A percentile compares a stretch with the other conserved stretches of the same genome.
Conservation (phyloP, 1,140 invertebrate genomes). For the Platyscapa corneri region DNA sequence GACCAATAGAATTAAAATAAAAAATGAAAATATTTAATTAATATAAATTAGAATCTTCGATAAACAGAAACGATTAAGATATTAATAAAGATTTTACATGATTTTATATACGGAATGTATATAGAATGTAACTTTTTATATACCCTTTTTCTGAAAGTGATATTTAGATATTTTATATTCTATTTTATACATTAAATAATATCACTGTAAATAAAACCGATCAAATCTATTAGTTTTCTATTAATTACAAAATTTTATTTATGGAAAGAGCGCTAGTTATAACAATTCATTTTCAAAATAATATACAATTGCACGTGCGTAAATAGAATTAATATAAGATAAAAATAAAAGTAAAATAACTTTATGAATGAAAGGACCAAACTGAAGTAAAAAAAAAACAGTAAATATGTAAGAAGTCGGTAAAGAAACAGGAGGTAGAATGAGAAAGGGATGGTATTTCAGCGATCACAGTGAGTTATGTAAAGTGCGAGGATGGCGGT, state of each 20-base stretch:
- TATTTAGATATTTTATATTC: too few relatives aligned
- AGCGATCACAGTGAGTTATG: neutral
- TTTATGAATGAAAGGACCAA: too few relatives aligned
- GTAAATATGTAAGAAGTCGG: constrained; percentile 34
- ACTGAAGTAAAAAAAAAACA: constrained; percentile 16
- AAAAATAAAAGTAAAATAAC: neutral
- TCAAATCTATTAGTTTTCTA: too few relatives aligned
- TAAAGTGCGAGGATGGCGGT: neutral
- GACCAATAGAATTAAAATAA: too few relatives aligned
- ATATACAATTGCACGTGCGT: neutral
- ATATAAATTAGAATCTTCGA: too few relatives aligned
- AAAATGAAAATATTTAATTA: too few relatives aligned
- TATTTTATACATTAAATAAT: neutral
- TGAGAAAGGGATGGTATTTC: constrained; percentile 46
- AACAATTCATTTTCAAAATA: neutral
- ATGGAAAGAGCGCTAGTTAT: neutral
- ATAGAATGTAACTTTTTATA: too few relatives aligned
- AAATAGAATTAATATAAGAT: neutral
- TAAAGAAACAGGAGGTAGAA: constrained; percentile 52
- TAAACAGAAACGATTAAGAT: too few relatives aligned
- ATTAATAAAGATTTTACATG: too few relatives aligned
- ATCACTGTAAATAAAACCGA: neutral
- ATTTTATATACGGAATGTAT: too few relatives aligned
- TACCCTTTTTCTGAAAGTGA: too few relatives aligned
- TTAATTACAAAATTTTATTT: too few relatives aligned